phyloP scores from a whole-genome alignment of 1,140 invertebrate genomes.

The Uloborus diversus region DNA sequence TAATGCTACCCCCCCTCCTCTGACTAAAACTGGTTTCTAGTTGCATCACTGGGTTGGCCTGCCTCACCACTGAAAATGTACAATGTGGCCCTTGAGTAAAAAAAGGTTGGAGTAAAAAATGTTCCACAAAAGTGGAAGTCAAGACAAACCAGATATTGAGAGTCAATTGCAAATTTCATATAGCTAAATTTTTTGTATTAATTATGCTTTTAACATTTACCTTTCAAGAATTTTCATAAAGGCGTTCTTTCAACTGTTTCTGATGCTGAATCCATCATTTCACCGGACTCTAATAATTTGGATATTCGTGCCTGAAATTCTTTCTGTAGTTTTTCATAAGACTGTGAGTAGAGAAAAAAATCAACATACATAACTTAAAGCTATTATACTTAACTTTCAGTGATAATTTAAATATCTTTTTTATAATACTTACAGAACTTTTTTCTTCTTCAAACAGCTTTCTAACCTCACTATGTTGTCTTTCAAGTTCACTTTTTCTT shows the following conservation, averaged over 20 bases:
- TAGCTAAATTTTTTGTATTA: neutral
- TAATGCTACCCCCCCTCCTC: no score
- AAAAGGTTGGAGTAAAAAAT: neutral
- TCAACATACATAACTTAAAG: neutral
- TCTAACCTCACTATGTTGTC: conserved; percentile 49
- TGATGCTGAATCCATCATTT: neutral
- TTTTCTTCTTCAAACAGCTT: conserved; percentile 59
- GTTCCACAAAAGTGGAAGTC: no score
- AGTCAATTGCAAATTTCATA: no score
- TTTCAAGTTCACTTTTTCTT: conserved; percentile 55
- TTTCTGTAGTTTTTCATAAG: conserved; percentile 22
- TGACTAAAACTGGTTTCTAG: no score
- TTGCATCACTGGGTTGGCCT: no score
- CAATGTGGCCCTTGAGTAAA: neutral
- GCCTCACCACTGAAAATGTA: neutral
- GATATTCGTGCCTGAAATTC: conserved; percentile 35
- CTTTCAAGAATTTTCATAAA: conserved; percentile 30
- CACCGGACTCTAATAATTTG: neutral
- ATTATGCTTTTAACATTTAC: neutral
- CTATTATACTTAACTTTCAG: neutral
- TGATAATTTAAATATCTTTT: neutral
- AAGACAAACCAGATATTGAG: no score
- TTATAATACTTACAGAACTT: conserved; percentile 24
- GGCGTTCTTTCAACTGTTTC: conserved; percentile 35
- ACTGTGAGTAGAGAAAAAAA: conserved; percentile 4